Evolutionary conservation across 2,113 vertebrate genomes (phyloP).

Genomic region (Ailuropoda melanoleuca): DNA sequence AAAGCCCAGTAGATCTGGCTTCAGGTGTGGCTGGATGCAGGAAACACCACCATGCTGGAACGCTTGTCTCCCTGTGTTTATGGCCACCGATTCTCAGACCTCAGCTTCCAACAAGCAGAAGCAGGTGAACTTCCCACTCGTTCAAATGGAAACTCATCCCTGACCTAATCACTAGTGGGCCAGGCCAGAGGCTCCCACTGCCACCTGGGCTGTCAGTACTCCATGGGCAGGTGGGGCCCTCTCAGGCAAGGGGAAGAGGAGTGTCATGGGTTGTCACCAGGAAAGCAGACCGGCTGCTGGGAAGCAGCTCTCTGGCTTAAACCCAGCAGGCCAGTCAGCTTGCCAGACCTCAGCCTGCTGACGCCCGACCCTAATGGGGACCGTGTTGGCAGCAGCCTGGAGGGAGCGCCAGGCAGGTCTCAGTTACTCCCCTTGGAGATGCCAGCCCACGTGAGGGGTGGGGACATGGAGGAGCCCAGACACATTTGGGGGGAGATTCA

Average conservation of each 20-base stretch:
- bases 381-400: background rate
- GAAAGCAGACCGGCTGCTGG: background rate
- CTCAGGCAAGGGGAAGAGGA: background rate
- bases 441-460: background rate
- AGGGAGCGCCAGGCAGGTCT: background rate
- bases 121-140: background rate
- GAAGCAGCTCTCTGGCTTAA: too few species aligned
- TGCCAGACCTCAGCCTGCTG: background rate
- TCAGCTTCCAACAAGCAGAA: background rate
- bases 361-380: background rate
- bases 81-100: background rate
- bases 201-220: background rate
- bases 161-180: background rate
- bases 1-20: background rate
- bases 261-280: background rate
- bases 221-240: background rate
- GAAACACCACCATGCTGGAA: fast-evolving
- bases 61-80: background rate
- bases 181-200: background rate
- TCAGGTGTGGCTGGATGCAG: background rate
- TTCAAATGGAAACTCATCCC: background rate
- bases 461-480: background rate
- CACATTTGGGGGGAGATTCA: too few species aligned
- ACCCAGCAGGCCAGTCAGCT: background rate
- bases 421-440: background rate